These are phyloP conservation scores for Dendrocincla tyrannina DNA, from an alignment of 2,797 vertebrate genomes.

Conservation along the genomic window DNA sequence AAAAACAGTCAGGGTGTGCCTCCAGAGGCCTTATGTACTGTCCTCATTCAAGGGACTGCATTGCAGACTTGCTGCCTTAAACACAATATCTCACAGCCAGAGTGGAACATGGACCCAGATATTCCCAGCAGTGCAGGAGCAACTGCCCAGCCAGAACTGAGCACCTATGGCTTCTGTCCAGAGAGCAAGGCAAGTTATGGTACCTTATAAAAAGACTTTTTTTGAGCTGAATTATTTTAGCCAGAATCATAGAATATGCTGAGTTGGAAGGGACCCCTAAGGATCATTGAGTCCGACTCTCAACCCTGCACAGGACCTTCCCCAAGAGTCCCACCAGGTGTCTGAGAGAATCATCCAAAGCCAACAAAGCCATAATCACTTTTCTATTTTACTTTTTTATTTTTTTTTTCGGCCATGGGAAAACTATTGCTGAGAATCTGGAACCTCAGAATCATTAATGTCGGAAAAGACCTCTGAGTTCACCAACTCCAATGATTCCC, in stretches of 20 bases:
- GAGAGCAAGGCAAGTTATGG: not conserved
- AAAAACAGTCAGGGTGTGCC: not conserved
- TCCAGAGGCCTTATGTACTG: not conserved
- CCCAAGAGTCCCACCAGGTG: not conserved
- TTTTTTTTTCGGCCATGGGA: not conserved
- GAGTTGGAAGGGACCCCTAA: not conserved
- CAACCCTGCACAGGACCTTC: not conserved
- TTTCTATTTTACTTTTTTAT: not conserved
- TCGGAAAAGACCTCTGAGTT: not conserved
- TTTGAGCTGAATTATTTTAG: not conserved
- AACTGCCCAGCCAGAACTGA: not conserved
- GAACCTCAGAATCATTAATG: not conserved
- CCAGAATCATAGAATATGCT: not conserved
- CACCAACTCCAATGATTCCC: accelerated
- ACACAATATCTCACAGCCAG: not conserved
- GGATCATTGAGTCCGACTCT: not conserved
- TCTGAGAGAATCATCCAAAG: not conserved
- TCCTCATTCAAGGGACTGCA: not conserved
- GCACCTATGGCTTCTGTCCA: not conserved
- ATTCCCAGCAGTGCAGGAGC: not conserved
- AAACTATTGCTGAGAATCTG: not conserved
- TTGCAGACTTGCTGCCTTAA: not conserved
- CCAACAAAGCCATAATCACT: accelerated
- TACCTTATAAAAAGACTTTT: not conserved
- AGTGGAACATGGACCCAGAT: not conserved